Base-by-base conservation (phyloP, 1,140 invertebrate species). In the Eubasilissa regina region DNA sequence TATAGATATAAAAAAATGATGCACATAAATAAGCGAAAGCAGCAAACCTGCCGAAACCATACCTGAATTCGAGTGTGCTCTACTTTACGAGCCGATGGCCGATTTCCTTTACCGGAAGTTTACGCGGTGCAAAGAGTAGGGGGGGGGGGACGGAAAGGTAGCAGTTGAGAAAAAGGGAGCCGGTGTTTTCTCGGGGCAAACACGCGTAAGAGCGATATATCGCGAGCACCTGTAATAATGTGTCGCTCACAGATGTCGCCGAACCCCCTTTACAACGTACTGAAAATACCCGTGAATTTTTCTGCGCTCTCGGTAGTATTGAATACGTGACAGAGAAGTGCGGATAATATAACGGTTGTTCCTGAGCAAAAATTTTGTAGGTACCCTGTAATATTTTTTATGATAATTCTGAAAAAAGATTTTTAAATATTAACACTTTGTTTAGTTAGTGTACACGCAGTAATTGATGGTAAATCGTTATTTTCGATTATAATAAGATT, bases 191-290 rank as follows among this genome's bases (percentile, higher is more conserved):
- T 43, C 19, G 7, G 43, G 35, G 70, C 48, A 70, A 78, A 78
- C 80, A 78, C 80, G 80, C 80, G 77, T 79, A 77, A 73, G 35
- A 75, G 74, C 80, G 73, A 81, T 81, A 81, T 81, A 81, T 81
- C 80, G 80, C 56, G 64, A 68, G 80, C 80, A 81, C 80, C 80
- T 81, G 80, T 81, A 81, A 81, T 81, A 81, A 81, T 77, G 81
- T 79, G 81, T 82, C 81, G 81, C 78, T 78, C 74, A 82, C 81
- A 82, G 81, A 80, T 80, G 81, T 77, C 77, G 78, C 81, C 75
- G 45, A 21, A 35, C 75, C 56, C 68, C 68, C 48, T 72, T 72
- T 72, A 53, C 68, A 51, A 51, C 68, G 45, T 72, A 72, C 68
- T 53, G 45, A 19, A 64, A 66, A 66, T 66, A 66, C 68, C 68